A percentile compares a stretch with the other conserved stretches of the same genome.
These are phyloP conservation scores for Bimastos eiseni DNA, from an alignment of 2,888 invertebrate species.

Conservation along the genomic window DNA sequence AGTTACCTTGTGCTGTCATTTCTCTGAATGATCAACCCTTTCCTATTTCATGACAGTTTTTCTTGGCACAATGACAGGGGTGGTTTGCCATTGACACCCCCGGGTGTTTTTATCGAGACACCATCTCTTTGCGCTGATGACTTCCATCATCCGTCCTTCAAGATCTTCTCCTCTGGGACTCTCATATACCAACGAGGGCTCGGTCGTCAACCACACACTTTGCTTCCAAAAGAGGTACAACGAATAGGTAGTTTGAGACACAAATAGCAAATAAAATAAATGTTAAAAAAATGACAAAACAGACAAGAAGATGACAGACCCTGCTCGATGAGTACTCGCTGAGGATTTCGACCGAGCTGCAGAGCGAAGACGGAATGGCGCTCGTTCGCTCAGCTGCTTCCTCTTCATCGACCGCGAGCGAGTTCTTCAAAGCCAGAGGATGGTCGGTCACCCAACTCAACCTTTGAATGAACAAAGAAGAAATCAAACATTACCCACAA, in stretches of 20 bases:
- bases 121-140: too few species aligned
- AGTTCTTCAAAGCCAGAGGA: not conserved
- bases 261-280: not conserved
- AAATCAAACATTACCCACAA: not conserved
- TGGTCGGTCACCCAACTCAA: slow-evolving; percentile 6
- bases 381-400: not conserved
- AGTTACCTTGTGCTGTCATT: too few species aligned
- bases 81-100: too few species aligned
- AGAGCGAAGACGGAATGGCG: not conserved
- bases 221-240: too few species aligned
- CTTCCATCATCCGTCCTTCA: too few species aligned
- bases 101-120: too few species aligned
- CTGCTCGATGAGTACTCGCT: slow-evolving; percentile 21
- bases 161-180: too few species aligned
- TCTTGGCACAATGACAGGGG: too few species aligned
- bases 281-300: not conserved
- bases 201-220: too few species aligned
- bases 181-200: too few species aligned
- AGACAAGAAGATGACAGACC: not conserved
- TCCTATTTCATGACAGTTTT: too few species aligned
- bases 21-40: too few species aligned
- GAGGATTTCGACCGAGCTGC: not conserved
- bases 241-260: not conserved
- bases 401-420: not conserved
- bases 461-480: not conserved